Conservation (phyloP, 2,113 vertebrate species). For the Chlorocebus sabaeus region DNA sequence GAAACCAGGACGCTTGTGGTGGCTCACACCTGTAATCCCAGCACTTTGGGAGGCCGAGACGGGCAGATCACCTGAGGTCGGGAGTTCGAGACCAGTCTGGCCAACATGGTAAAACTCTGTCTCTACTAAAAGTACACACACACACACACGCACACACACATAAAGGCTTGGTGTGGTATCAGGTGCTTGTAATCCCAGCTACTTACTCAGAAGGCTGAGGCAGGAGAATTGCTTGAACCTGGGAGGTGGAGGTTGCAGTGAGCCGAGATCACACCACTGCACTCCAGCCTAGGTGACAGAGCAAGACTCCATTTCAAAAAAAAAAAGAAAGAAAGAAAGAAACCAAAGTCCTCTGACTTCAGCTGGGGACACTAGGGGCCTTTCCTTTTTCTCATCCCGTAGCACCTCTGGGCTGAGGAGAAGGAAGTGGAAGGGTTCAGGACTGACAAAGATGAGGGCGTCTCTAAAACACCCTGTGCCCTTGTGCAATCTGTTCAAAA, state of each 20-base stretch:
- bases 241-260: neutral
- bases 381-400: neutral
- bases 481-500: neutral
- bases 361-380: accelerated
- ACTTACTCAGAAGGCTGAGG: neutral
- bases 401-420: neutral
- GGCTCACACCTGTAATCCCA: too few species aligned
- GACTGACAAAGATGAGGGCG: neutral
- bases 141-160: too few species aligned
- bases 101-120: too few species aligned
- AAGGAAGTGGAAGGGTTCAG: neutral
- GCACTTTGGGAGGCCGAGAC: too few species aligned
- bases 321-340: neutral
- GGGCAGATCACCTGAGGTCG: too few species aligned
- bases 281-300: neutral
- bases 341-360: neutral
- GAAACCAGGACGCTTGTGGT: neutral
- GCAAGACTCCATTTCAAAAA: neutral
- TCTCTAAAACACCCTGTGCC: neutral
- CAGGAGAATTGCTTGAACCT: neutral
- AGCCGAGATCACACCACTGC: neutral
- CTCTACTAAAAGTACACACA: too few species aligned
- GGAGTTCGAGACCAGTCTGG: too few species aligned
- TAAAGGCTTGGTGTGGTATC: too few species aligned
- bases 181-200: neutral